Base-by-base conservation (phyloP, 2,888 invertebrate species). In the Parapristionchus giblindavisi region DNA sequence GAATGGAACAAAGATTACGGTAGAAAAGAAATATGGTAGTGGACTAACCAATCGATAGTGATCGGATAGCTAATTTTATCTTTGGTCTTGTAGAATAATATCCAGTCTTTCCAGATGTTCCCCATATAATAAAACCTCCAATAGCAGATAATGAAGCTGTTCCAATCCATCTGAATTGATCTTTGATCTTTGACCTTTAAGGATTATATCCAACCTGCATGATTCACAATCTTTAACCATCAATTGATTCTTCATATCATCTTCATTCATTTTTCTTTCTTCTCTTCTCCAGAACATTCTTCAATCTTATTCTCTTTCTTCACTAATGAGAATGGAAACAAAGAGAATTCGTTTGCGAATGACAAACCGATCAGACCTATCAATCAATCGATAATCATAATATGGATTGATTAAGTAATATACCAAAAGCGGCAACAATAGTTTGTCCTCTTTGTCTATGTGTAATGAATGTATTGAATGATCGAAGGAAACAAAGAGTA, bases 31-130 rank as follows among this genome's bases (percentile, higher is more conserved):
- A 48, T 48, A 48, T 48, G 17, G 11, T 17, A 48, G 11, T 17
- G 48, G 17, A 48, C 48, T 17, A 48, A 78, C 78, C 76, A 48
- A 76, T 63, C 48, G 77, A 79, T 51, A 79, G 75, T 34, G 77
- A 78, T 72, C 79, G 76, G 68, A 79, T 63, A 4, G 75, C 29
- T 40, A 75, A 56, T 38, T 77, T 72, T 34, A 77, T 79, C 8
- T 75, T n/a, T 4, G 79, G 79, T 51, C 77, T 54, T 2, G 77
- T 63, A 1, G 74, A 68, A 65, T 79, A 79, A 68, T 78, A 79
- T 66, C 79, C 77, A 24, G 48, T 21, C 11, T 48, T 51, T 14
- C 66, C 66, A 8, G 66, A 66, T 3, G 66, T 66, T 29, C 66
- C 66, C 66, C 66, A 66, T 32, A 66, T 51, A 11, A 66, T 66